Evolutionary conservation across 2,888 invertebrate genomes (phyloP).

Genomic region (Crossocerus cetratus): DNA sequence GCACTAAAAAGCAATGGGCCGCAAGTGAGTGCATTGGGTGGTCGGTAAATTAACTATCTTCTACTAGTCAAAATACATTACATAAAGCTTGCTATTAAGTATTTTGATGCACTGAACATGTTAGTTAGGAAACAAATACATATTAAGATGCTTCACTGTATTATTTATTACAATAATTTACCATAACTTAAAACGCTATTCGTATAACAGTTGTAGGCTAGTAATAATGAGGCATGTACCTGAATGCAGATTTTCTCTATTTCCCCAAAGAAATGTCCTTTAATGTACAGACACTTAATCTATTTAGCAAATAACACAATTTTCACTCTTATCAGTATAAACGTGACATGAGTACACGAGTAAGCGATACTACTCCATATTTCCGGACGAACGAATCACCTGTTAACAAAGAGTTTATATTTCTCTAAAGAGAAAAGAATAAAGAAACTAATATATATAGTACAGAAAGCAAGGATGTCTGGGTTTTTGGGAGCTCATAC

Average conservation of each 20-base stretch:
- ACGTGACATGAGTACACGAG: neutral
- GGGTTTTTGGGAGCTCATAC: neutral
- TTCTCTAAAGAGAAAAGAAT: constrained; percentile 31
- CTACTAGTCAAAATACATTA: constrained; percentile 41
- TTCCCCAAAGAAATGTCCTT: constrained; percentile 16
- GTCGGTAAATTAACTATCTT: constrained; percentile 29
- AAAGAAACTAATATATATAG: constrained; percentile 11
- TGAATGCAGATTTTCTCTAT: constrained; percentile 30
- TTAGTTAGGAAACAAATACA: constrained; percentile 5
- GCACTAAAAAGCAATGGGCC: constrained; percentile 9
- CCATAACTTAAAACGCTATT: constrained; percentile 4
- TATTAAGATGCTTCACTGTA: constrained; percentile 23
- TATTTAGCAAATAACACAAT: neutral
- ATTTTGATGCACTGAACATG: constrained; percentile 11
- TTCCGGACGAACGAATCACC: neutral
- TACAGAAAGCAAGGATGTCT: neutral
- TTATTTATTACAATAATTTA: constrained; percentile 13
- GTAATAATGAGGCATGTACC: constrained; percentile 28
- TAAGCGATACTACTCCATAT: neutral
- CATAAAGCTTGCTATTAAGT: constrained; percentile 28
- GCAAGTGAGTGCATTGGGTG: neutral
- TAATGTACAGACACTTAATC: constrained; percentile 1
- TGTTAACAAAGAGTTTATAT: constrained; percentile 28
- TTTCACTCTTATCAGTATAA: neutral
- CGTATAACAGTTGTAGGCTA: constrained; percentile 15